Percentiles rank a stretch among this genome's conserved stretches.
These are phyloP conservation scores for Amblyteles armatorius DNA, from an alignment of 2,888 invertebrate species.

Conservation along the genomic window DNA sequence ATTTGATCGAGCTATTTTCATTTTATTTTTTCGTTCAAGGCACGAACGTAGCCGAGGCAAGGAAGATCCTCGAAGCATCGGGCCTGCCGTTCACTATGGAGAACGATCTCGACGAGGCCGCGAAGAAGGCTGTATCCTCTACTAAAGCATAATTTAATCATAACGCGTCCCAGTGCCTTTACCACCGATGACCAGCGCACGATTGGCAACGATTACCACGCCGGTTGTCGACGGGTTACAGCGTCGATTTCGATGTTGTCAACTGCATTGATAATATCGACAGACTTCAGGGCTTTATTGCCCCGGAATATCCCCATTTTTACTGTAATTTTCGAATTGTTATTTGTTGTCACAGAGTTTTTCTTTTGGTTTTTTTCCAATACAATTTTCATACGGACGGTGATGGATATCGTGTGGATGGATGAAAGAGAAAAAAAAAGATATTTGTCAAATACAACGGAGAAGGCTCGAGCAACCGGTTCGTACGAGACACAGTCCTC, in stretches of 20 bases:
- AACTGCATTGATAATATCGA: neutral
- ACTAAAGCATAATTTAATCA: slow-evolving; percentile 68
- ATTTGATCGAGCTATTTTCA: slow-evolving; percentile 42
- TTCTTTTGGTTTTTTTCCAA: slow-evolving; percentile 41
- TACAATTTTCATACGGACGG: slow-evolving; percentile 36
- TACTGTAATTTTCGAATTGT: slow-evolving; percentile 44
- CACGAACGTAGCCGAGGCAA: slow-evolving; percentile 95
- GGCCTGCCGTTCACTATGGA: slow-evolving; percentile 94
- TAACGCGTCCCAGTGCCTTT: neutral
- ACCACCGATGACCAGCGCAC: neutral
- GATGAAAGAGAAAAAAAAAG: slow-evolving; percentile 28
- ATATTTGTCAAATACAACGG: slow-evolving; percentile 21
- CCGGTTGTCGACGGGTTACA: neutral
- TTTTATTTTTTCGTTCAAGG: slow-evolving; percentile 82
- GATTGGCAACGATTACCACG: neutral
- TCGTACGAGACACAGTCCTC: slow-evolving; percentile 46
- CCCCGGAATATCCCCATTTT: slow-evolving; percentile 44
- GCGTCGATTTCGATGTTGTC: no score
- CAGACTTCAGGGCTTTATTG: neutral
- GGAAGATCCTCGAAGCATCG: slow-evolving; percentile 92
- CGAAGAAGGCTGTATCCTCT: slow-evolving; percentile 91
- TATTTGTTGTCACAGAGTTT: slow-evolving; percentile 45
- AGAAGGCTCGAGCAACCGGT: slow-evolving; percentile 55
- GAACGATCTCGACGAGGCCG: slow-evolving; percentile 96
- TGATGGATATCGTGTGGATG: slow-evolving; percentile 15